Percentiles rank a stretch among this genome's conserved stretches.
phyloP scores from a whole-genome alignment of 2,888 invertebrate genomes.

The Craniophora ligustri region DNA sequence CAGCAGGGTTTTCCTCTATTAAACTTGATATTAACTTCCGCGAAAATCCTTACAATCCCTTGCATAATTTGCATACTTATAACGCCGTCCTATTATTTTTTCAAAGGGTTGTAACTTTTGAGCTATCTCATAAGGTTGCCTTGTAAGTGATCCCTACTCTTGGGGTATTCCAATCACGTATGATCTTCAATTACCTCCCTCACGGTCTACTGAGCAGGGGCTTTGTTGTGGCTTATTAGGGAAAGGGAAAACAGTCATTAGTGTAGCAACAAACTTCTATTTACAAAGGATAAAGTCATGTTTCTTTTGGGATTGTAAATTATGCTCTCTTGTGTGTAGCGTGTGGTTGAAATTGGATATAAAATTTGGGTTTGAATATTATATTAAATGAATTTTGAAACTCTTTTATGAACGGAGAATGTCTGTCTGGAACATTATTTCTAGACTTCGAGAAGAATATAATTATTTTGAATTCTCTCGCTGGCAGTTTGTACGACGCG shows the following conservation, averaged over 20 bases:
- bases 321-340: conserved; percentile 14
- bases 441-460: too few relatives aligned
- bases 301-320: conserved; percentile 26
- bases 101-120: conserved; percentile 26
- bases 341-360: conserved; percentile 14
- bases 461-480: too few relatives aligned
- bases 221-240: conserved; percentile 62
- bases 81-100: conserved; percentile 26
- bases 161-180: conserved; percentile 66
- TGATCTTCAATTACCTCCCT: conserved; percentile 72
- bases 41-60: conserved; percentile 9
- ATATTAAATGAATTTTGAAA: too few relatives aligned
- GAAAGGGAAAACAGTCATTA: conserved; percentile 51
- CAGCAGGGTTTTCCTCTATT: background rate
- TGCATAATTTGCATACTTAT: conserved; percentile 35
- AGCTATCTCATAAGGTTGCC: conserved; percentile 26
- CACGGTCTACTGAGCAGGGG: conserved; percentile 60
- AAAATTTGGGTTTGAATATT: too few relatives aligned
- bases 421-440: too few relatives aligned
- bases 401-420: too few relatives aligned
- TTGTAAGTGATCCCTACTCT: conserved; percentile 32
- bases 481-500: too few relatives aligned
- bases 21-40: conserved; percentile 16
- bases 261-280: conserved; percentile 28
- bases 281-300: conserved; percentile 16